Evolutionary conservation across 2,888 invertebrate genomes (phyloP).

Genomic region (Erebia aethiops): DNA sequence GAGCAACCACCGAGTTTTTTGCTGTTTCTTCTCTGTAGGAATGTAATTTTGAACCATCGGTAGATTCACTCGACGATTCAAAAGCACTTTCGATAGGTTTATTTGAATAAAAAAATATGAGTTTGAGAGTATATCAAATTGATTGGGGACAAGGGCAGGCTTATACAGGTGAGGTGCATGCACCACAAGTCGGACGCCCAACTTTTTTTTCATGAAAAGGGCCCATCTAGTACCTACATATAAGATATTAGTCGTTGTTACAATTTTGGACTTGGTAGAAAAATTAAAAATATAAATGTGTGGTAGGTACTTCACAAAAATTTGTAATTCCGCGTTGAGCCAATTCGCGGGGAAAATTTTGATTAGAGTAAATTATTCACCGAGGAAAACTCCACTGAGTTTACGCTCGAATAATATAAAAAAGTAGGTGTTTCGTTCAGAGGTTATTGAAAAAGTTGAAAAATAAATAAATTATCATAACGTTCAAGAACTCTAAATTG

Average conservation of each 20-base stretch:
- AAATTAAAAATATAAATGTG: constrained; percentile 18
- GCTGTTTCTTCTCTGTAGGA: too few species aligned
- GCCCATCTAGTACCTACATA: too few species aligned
- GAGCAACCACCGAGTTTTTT: too few species aligned
- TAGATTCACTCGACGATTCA: too few species aligned
- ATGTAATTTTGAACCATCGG: too few species aligned
- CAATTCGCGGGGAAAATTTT: constrained; percentile 33
- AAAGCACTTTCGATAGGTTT: too few species aligned
- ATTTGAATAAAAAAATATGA: too few species aligned
- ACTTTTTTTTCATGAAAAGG: too few species aligned
- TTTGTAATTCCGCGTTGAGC: constrained; percentile 20
- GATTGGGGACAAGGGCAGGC: too few species aligned
- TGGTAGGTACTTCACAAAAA: constrained; percentile 4
- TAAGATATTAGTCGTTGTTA: constrained; percentile 51
- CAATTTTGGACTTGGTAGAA: constrained; percentile 24
- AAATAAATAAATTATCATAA: background rate
- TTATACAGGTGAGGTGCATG: too few species aligned
- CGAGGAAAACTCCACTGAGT: constrained; percentile 19
- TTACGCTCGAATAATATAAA: constrained; percentile 14
- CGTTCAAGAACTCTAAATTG: background rate
- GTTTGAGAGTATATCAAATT: too few species aligned
- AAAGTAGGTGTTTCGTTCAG: background rate
- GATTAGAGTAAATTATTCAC: constrained; percentile 31
- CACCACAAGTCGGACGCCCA: too few species aligned
- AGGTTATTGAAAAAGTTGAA: constrained; percentile 12